A percentile compares a stretch with the other conserved stretches of the same genome.
phyloP scores from a whole-genome alignment of 1,140 invertebrate species.

The Brachystomella parvula region DNA sequence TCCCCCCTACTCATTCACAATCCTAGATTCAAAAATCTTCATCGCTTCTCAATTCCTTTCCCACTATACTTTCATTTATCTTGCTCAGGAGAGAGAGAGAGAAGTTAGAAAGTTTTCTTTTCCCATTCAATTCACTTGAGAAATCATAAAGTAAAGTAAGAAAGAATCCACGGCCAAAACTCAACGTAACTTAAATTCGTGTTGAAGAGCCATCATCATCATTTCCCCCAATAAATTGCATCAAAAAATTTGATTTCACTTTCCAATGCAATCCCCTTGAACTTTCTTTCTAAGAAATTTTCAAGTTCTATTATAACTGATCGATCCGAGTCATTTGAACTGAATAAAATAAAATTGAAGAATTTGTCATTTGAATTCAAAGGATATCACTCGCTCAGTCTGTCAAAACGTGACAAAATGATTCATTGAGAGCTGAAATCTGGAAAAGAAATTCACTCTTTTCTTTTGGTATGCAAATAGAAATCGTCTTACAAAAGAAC shows the following conservation, averaged over 20 bases:
- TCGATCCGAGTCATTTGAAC: no score
- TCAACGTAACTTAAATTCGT: no score
- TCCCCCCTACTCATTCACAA: no score
- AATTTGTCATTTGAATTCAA: neutral
- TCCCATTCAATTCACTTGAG: neutral
- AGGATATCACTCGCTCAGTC: neutral
- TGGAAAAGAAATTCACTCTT: neutral
- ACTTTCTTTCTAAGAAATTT: neutral
- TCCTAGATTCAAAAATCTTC: neutral
- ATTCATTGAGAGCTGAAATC: neutral
- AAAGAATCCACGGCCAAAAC: no score
- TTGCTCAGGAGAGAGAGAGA: no score
- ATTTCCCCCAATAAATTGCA: no score
- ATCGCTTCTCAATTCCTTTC: neutral
- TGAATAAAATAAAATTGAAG: neutral
- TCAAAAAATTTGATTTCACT: neutral
- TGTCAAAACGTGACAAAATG: neutral
- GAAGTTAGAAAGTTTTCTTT: neutral
- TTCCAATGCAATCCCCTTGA: neutral
- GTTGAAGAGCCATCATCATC: no score
- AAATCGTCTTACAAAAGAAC: neutral
- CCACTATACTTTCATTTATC: no score
- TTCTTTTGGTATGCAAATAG: neutral
- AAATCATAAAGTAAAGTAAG: neutral
- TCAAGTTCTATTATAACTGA: neutral